Conservation (phyloP, 2,797 vertebrate species). For the Hephaestus fuliginosus region DNA sequence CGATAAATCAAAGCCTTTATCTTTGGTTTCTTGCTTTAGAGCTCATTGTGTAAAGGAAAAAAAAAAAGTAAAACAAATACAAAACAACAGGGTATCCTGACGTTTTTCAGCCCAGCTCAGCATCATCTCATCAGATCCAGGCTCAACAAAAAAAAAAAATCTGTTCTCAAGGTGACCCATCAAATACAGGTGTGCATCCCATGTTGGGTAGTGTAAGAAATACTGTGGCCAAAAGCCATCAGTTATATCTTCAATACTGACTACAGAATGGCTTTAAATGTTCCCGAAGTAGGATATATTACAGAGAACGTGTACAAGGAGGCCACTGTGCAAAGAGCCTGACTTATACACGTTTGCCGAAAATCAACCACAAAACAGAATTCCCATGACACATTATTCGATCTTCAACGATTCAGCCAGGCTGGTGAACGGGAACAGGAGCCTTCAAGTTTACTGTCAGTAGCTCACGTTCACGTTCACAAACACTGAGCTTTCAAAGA, state of each 20-base stretch:
- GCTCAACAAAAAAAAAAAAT: background rate
- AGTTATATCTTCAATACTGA: slow-evolving; percentile 31
- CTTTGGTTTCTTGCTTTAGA: slow-evolving; percentile 57
- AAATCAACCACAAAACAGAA: slow-evolving; percentile 48
- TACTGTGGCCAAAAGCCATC: slow-evolving; percentile 6
- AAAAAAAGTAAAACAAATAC: background rate
- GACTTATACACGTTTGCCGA: slow-evolving; percentile 27
- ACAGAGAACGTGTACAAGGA: slow-evolving; percentile 34
- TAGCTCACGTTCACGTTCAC: slow-evolving; percentile 33
- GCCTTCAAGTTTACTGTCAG: slow-evolving; percentile 44
- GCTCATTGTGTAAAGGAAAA: slow-evolving; percentile 13
- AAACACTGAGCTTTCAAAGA: slow-evolving; percentile 15
- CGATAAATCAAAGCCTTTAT: slow-evolving; percentile 26
- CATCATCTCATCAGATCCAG: slow-evolving; percentile 12
- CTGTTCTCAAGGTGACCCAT: background rate
- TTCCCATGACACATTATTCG: background rate
- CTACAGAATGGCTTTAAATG: slow-evolving; percentile 31
- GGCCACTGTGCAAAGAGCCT: slow-evolving; percentile 63
- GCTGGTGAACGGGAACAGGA: slow-evolving; percentile 8
- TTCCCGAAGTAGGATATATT: slow-evolving; percentile 22
- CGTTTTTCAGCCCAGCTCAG: slow-evolving; percentile 1
- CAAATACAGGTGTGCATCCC: slow-evolving; percentile 22
- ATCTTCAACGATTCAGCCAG: slow-evolving; percentile 9
- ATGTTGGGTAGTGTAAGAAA: slow-evolving; percentile 35
- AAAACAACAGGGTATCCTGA: background rate